Evolutionary conservation across 2,797 vertebrate genomes (phyloP).

Genomic region (Thamnophis elegans): DNA sequence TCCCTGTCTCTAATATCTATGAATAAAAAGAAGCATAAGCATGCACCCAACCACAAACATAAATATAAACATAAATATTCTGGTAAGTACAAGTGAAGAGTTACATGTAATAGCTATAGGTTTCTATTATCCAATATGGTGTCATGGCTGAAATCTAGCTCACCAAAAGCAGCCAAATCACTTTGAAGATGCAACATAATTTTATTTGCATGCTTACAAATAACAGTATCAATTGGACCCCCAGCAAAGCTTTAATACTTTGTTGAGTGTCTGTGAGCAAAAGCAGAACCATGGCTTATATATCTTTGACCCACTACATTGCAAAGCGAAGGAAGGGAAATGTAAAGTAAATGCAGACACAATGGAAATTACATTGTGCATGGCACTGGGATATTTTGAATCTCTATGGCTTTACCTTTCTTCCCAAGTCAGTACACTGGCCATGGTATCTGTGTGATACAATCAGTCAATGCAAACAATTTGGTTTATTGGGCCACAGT

Average conservation of each 20-base stretch:
- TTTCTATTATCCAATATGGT: neutral
- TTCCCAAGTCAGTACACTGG: neutral
- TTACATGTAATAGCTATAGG: neutral
- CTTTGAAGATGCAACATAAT: neutral
- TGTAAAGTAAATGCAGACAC: neutral
- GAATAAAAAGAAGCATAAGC: neutral
- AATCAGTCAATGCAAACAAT: neutral
- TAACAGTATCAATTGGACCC: neutral
- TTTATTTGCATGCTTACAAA: neutral
- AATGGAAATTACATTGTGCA: neutral
- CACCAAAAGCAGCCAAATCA: neutral
- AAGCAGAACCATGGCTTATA: neutral
- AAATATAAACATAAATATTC: neutral
- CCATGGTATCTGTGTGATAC: neutral
- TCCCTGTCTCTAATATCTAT: neutral
- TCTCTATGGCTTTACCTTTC: neutral
- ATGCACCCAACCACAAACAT: neutral
- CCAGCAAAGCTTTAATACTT: neutral
- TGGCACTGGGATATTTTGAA: neutral
- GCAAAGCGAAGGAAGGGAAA: neutral
- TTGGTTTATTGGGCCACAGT: neutral
- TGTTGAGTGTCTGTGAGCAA: neutral
- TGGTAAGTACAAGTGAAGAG: neutral
- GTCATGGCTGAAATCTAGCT: neutral
- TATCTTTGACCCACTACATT: neutral